Evolutionary conservation across 2,797 vertebrate genomes (phyloP), one percentile per base, ranked within the genome.

Genomic region (Acanthis flammea): DNA sequence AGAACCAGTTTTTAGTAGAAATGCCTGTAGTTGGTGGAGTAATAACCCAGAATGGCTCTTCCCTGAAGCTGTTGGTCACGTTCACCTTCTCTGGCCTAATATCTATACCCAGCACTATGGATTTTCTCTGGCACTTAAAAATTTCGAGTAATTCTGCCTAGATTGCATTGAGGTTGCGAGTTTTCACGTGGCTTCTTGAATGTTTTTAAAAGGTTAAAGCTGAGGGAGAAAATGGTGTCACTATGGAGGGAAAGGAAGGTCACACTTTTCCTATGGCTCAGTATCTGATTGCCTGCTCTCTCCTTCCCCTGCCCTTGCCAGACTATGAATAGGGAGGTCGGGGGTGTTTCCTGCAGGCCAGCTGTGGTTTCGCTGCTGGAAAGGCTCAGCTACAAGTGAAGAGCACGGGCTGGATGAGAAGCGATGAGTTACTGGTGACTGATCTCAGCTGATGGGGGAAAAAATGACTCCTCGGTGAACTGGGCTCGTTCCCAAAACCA

Each of bases 341-440:
- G 70, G 47, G 68, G n/a, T 45, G 86, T 92, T 95, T 94, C 92
- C 96, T 88, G 92, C 68, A 78, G 74, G 35, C 63, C 83, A 63
- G 65, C 57, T 71, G 67, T 19, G 14, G 50, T 53, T 17, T 57
- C 7, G 0, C 9, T 72, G 61, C 91, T 79, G 92, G 77, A 79
- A 86, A 75, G 30, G 54, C 88, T 81, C 77, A 73, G 48, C 47
- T 75, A 44, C 39, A 42, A 71, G 42, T 73, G 58, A 91, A 83
- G 79, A 95, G 47, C 60, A 31, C 0, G 1, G 60, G n/a, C 63
- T 95, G 92, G 88, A 92, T 57, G 44, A 81, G n/a, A 81, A 62
- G 58, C 15, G 48, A 74, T 89, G 79, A 42, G 58, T 95, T 87
- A 77, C 31, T 61, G 39, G 62, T 90, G 93, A 86, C 72, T 76